phyloP scores from a whole-genome alignment of 2,888 invertebrate species.

The Halocaridina rubra region DNA sequence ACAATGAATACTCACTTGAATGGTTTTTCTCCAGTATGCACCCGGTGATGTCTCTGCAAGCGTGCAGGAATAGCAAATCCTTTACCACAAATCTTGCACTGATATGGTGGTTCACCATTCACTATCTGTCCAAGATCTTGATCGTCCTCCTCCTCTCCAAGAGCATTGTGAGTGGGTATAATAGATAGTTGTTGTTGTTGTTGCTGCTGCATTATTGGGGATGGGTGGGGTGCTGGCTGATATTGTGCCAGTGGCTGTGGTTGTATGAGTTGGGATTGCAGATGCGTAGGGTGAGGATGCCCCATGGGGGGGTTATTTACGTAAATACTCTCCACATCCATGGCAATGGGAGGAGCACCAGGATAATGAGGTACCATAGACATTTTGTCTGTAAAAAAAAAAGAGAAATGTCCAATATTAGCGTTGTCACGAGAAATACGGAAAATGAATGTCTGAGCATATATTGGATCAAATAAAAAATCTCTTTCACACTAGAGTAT shows the following conservation, averaged over 20 bases:
- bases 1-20: slow-evolving; percentile 72
- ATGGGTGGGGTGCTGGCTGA: background rate
- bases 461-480: background rate
- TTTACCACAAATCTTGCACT: slow-evolving; percentile 90
- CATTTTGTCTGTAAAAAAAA: slow-evolving; percentile 6
- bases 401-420: background rate
- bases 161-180: background rate
- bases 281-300: background rate
- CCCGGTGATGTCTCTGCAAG: slow-evolving; percentile 85
- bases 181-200: background rate
- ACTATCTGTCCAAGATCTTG: background rate
- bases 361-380: slow-evolving; percentile 26
- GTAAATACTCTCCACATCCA: slow-evolving; percentile 37
- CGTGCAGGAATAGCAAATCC: slow-evolving; percentile 91
- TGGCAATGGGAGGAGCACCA: background rate
- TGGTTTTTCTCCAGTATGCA: slow-evolving; percentile 91
- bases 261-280: background rate
- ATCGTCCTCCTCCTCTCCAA: background rate
- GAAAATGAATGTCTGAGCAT: background rate
- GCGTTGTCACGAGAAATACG: background rate
- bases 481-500: background rate
- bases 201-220: background rate
- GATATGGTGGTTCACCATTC: slow-evolving; percentile 71
- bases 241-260: background rate
- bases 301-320: background rate